Conservation (phyloP, 2,113 vertebrate genomes). For the Siphamia tubifer region DNA sequence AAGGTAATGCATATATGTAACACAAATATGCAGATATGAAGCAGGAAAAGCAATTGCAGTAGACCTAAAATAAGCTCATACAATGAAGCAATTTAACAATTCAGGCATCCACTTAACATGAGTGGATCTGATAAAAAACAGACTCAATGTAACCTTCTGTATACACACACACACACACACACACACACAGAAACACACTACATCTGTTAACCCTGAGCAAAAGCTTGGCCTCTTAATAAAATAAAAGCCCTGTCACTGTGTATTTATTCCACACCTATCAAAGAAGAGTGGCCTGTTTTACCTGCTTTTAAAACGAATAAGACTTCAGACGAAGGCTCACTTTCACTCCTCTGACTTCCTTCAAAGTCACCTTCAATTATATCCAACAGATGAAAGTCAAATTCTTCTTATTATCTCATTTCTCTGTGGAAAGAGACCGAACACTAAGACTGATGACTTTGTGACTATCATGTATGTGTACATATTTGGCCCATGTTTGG, state of each 20-base stretch:
- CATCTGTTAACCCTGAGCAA: neutral
- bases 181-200: neutral
- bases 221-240: conserved; percentile 12
- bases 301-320: conserved; percentile 25
- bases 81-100: neutral
- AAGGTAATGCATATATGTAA: neutral
- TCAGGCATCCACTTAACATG: neutral
- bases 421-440: no score
- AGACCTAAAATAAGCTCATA: neutral
- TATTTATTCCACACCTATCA: conserved; percentile 28
- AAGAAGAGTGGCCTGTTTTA: neutral
- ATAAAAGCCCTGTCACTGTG: conserved; percentile 36
- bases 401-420: no score
- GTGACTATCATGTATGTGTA: neutral
- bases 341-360: conserved; percentile 6
- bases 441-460: no score
- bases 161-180: neutral
- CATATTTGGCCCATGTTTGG: neutral
- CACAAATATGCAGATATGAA: neutral
- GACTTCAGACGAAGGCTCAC: neutral
- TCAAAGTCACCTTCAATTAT: conserved; percentile 20
- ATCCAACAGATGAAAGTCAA: conserved; percentile 14
- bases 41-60: neutral
- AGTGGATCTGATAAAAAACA: neutral
- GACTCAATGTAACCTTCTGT: neutral